These are phyloP conservation scores for Clinocottus analis DNA, from an alignment of 2,113 vertebrate species.

Conservation along the genomic window DNA sequence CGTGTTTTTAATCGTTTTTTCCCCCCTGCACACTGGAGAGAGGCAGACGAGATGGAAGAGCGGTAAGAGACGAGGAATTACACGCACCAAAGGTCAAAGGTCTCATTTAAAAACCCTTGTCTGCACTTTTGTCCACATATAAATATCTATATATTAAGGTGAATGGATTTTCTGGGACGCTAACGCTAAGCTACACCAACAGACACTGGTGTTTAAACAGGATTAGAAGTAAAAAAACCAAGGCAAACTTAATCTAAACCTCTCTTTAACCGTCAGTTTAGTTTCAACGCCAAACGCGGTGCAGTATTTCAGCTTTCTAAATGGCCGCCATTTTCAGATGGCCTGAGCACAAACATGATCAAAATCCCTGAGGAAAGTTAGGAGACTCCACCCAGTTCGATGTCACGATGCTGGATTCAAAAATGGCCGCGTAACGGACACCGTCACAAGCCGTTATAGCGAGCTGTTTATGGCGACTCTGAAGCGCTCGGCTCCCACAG, in stretches of 20 bases:
- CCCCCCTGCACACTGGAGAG: neutral
- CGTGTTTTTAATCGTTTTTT: slow-evolving; percentile 6
- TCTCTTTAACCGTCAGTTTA: neutral
- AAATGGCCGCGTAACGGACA: too few species aligned
- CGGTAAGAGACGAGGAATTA: slow-evolving; percentile 9
- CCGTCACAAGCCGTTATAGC: too few species aligned
- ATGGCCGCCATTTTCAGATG: neutral
- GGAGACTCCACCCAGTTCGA: too few species aligned
- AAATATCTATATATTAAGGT: neutral
- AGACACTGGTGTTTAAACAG: neutral
- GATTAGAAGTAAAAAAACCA: neutral
- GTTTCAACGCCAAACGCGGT: neutral
- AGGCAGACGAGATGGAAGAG: neutral
- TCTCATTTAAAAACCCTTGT: neutral
- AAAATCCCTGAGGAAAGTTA: too few species aligned
- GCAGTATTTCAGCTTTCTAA: neutral
- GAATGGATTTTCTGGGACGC: neutral
- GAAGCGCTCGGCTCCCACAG: too few species aligned
- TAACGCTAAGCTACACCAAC: neutral
- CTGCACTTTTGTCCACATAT: too few species aligned
- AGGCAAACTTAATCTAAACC: neutral
- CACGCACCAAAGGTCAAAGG: slow-evolving; percentile 27
- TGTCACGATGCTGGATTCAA: too few species aligned
- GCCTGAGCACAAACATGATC: neutral
- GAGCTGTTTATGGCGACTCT: slow-evolving; percentile 25